Evolutionary conservation across 2,113 vertebrate genomes (phyloP).

Genomic region (Nyctereutes procyonoides): DNA sequence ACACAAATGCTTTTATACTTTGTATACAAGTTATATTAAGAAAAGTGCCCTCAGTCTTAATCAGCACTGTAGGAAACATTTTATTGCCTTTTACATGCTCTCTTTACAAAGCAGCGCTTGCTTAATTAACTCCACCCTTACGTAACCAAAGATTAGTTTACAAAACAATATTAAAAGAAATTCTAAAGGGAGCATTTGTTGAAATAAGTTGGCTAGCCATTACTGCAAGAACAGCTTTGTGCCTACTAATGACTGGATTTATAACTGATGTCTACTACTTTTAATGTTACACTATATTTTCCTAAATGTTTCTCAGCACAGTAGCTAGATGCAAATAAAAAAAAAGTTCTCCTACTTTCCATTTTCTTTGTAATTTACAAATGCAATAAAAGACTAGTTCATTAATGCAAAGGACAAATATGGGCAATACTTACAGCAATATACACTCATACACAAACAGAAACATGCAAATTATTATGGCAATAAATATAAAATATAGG

Average conservation of each 20-base stretch:
- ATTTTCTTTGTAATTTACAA: constrained; percentile 80
- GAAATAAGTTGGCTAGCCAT: constrained; percentile 69
- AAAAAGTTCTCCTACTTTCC: constrained; percentile 65
- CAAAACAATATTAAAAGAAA: constrained; percentile 77
- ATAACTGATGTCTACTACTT: constrained; percentile 67
- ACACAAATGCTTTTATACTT: constrained; percentile 46
- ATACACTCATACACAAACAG: constrained; percentile 62
- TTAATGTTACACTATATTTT: constrained; percentile 75
- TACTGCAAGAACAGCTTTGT: constrained; percentile 75
- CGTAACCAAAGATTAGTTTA: constrained; percentile 72
- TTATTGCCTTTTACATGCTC: constrained; percentile 58
- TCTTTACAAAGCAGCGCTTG: constrained; percentile 70
- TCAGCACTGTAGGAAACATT: constrained; percentile 62
- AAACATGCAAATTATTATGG: constrained; percentile 45
- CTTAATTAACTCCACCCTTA: constrained; percentile 78
- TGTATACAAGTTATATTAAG: constrained; percentile 3
- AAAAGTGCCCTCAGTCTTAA: constrained; percentile 70
- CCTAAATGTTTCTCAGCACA: constrained; percentile 70
- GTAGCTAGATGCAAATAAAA: constrained; percentile 69
- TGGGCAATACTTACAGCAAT: constrained; percentile 64
- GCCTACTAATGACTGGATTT: constrained; percentile 77
- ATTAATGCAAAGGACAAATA: constrained; percentile 77
- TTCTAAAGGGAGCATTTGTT: constrained; percentile 70
- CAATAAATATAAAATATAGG: constrained; percentile 74
- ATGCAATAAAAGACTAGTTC: constrained; percentile 77